Evolutionary conservation across 2,888 invertebrate genomes (phyloP).

Genomic region (Hylaea fasciaria): DNA sequence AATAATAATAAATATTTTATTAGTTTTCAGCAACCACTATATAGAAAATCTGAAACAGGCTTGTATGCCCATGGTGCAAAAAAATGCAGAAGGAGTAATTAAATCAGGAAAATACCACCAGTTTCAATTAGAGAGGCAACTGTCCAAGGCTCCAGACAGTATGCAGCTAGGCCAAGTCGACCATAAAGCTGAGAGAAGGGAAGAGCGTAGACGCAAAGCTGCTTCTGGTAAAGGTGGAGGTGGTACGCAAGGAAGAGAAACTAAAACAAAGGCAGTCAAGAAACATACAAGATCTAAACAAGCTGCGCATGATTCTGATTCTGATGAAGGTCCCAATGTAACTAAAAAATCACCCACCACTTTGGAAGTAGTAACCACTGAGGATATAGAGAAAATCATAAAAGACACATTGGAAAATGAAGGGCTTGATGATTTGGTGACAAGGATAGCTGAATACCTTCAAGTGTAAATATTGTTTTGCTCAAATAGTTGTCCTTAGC

Average conservation of each 20-base stretch:
- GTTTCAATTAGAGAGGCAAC: constrained; percentile 87
- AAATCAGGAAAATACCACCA: constrained; percentile 91
- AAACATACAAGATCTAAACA: constrained; percentile 88
- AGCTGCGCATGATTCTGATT: constrained; percentile 87
- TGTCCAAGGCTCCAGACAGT: constrained; percentile 73
- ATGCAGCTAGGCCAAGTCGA: constrained; percentile 72
- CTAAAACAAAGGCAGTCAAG: constrained; percentile 96
- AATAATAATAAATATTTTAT: constrained; percentile 37
- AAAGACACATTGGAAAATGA: constrained; percentile 87
- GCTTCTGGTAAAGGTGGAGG: constrained; percentile 95
- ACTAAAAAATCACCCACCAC: constrained; percentile 70
- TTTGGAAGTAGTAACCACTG: constrained; percentile 87
- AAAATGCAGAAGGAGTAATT: constrained; percentile 88
- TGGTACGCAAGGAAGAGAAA: constrained; percentile 96
- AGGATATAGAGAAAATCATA: constrained; percentile 89
- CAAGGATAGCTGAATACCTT: constrained; percentile 88
- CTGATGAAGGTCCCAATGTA: constrained; percentile 83
- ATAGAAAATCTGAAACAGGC: constrained; percentile 88
- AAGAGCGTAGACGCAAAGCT: constrained; percentile 95
- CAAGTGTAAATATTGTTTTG: constrained; percentile 79
- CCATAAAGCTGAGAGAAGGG: constrained; percentile 89
- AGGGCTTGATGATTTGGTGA: constrained; percentile 88
- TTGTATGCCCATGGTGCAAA: constrained; percentile 87
- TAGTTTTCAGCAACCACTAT: constrained; percentile 87
- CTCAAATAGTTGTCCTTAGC: too few species aligned